Evolutionary conservation across 2,888 invertebrate species (phyloP), one percentile per base, ranked within the genome.

Genomic region (Nysson spinosus): DNA sequence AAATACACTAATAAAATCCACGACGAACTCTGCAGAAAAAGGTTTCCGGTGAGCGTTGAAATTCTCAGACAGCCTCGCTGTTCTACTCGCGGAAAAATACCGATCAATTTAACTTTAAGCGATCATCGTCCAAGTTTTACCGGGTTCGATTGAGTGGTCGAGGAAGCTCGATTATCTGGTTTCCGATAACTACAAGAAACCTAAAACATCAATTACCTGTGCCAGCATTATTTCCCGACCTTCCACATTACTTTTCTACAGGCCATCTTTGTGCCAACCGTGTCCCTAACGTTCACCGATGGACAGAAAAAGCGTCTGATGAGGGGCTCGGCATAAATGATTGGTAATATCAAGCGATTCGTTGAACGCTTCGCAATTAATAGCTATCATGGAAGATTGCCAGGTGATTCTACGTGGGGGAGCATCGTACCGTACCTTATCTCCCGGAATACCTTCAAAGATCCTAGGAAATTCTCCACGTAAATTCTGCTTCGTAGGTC

Each of bases 301-400:
- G n/a, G n/a, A n/a, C n/a, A 50, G 46, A 73, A 75, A 74, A 71
- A 54, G 19, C 47, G 19, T 40, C 60, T 70, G 65, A 76, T 70
- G 58, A 72, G 65, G 61, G 58, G 69, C 60, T 62, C 49, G 51
- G 47, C 58, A 56, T 72, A 75, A 77, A 72, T 71, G 77, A 77
- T 76, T 72, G 46, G 66, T 75, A 75, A 76, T 77, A 69, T 75
- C 66, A 63, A 70, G 69, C 47, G 62, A 68, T 73, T 75, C 72
- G 60, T 47, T 46, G 55, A 64, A 63, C 51, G 68, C 64, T 68
- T 73, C 65, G 66, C 68, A 74, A 77, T 77, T 77, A 75, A 76
- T 71, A 68, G 73, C 64, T 66, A 76, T 76, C 73, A 62, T 43
- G 60, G 52, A 55, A 69, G 67, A 76, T 76, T 76, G 67, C 71